phyloP scores from a whole-genome alignment of 2,888 invertebrate species.

The Nomada ruficornis region DNA sequence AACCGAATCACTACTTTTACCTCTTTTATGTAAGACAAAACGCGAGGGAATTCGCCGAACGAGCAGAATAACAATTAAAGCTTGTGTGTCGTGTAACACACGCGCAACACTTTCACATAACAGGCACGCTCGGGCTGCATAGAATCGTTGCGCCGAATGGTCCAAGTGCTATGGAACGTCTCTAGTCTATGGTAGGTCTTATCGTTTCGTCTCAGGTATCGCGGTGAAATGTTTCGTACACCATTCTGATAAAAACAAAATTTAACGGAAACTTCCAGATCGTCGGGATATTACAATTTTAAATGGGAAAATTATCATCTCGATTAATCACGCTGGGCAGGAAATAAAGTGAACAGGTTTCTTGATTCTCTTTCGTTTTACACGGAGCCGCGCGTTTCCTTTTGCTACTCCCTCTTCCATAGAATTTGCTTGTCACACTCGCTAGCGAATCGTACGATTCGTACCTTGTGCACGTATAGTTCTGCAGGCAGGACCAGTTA shows the following conservation, averaged over 20 bases:
- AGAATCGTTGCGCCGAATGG: not conserved
- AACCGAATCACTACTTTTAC: constrained; percentile 33
- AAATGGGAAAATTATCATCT: not conserved
- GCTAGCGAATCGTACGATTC: constrained; percentile 1
- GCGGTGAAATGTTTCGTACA: no score
- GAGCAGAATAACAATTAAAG: constrained; percentile 24
- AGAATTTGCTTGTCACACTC: not conserved
- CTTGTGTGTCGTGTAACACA: constrained; percentile 1
- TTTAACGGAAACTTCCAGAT: no score
- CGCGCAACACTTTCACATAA: constrained; percentile 44
- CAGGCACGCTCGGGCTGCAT: constrained; percentile 15
- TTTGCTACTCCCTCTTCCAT: not conserved
- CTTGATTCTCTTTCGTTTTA: not conserved
- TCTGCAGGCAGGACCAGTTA: not conserved
- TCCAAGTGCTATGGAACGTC: not conserved
- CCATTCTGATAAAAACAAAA: no score
- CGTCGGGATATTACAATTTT: not conserved
- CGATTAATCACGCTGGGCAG: no score
- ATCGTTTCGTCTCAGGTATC: not conserved
- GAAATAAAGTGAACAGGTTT: not conserved
- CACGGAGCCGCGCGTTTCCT: not conserved
- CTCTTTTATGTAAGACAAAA: constrained; percentile 45
- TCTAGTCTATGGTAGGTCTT: not conserved
- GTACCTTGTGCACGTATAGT: not conserved
- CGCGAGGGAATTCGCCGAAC: constrained; percentile 30